phyloP scores from a whole-genome alignment of 35 echinoderm and acorn worm species.

The Eucidaris tribuloides region DNA sequence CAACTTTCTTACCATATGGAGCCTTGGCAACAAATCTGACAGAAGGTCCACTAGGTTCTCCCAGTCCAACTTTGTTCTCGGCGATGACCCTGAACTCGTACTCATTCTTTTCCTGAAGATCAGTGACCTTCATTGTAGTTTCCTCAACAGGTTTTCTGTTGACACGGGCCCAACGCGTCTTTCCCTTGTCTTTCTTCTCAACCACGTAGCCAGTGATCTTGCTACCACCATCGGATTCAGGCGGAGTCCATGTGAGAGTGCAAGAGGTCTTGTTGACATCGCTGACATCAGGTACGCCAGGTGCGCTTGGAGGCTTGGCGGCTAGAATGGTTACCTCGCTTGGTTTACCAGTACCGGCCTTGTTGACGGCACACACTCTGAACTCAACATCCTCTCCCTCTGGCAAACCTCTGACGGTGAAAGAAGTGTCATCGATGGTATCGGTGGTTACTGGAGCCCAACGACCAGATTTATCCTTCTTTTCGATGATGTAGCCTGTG shows the following conservation, averaged over 20 bases:
- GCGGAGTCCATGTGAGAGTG: slow-evolving; percentile 68
- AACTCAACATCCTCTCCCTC: slow-evolving; percentile 89
- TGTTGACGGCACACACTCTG: slow-evolving; percentile 87
- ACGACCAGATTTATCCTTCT: slow-evolving; percentile 74
- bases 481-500: slow-evolving; percentile 74
- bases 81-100: slow-evolving; percentile 74
- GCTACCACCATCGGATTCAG: slow-evolving; percentile 67
- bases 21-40: slow-evolving; percentile 68
- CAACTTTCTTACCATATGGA: slow-evolving; percentile 79
- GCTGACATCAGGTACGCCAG: slow-evolving; percentile 62
- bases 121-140: slow-evolving; percentile 49
- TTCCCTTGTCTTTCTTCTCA: slow-evolving; percentile 57
- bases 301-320: slow-evolving; percentile 57
- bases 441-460: slow-evolving; percentile 76
- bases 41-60: slow-evolving; percentile 69
- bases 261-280: slow-evolving; percentile 60
- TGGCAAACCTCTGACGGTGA: slow-evolving; percentile 61
- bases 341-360: slow-evolving; percentile 77
- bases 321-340: slow-evolving; percentile 57
- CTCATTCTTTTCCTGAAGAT: slow-evolving; percentile 37
- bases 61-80: slow-evolving; percentile 62
- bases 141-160: slow-evolving; percentile 8
- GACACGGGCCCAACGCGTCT: slow-evolving; percentile 42
- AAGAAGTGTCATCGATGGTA: slow-evolving; percentile 53
- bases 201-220: slow-evolving; percentile 66